Conservation (phyloP, 1,140 invertebrate species). For the Proales similis region DNA sequence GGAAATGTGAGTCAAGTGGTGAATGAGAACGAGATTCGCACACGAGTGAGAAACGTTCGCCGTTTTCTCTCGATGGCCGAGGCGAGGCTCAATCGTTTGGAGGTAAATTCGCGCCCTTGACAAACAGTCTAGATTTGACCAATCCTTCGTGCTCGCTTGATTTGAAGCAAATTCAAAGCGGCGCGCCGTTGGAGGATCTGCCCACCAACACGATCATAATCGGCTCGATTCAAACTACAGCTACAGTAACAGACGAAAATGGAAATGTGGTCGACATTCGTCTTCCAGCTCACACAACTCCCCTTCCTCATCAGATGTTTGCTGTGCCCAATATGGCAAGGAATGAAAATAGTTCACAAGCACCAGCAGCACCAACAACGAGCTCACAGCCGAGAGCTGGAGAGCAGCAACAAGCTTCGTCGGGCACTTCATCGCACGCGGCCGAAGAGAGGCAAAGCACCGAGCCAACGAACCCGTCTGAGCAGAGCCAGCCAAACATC, state of each 20-base stretch:
- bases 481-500: constrained; percentile 39
- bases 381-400: too few species aligned
- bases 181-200: constrained; percentile 15
- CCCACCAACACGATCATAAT: constrained; percentile 26
- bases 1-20: constrained; percentile 43
- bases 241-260: constrained; percentile 27
- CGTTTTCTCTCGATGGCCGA: constrained; percentile 47
- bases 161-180: constrained; percentile 31
- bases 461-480: background rate
- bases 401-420: too few species aligned
- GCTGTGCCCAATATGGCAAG: too few species aligned
- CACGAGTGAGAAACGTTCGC: constrained; percentile 45
- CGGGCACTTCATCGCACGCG: too few species aligned
- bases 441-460: background rate
- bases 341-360: too few species aligned
- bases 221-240: constrained; percentile 31
- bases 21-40: constrained; percentile 45
- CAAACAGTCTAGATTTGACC: too few species aligned
- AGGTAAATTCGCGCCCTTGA: constrained; percentile 40
- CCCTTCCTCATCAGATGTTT: too few species aligned
- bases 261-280: too few species aligned
- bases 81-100: constrained; percentile 44
- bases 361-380: too few species aligned
- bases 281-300: too few species aligned
- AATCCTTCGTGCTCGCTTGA: too few species aligned